Evolutionary conservation across 2,888 invertebrate species (phyloP).

Genomic region (Cryptophagus acutangulus): DNA sequence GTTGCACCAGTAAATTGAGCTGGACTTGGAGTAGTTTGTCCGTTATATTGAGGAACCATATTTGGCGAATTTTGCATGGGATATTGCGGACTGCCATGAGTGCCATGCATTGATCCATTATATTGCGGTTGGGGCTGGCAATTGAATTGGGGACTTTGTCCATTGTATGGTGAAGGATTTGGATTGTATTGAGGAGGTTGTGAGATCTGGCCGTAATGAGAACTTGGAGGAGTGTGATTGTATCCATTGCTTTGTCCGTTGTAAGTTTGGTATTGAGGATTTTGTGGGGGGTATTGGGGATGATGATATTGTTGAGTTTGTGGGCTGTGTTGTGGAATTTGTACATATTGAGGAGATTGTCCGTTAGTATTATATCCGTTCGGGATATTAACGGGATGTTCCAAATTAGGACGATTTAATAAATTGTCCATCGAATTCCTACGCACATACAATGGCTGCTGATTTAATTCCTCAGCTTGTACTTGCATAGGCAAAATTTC

Average conservation of each 20-base stretch:
- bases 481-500: slow-evolving; percentile 6
- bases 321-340: background rate
- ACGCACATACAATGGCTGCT: slow-evolving; percentile 31
- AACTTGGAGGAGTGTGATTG: background rate
- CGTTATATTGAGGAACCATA: slow-evolving; percentile 9
- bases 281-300: slow-evolving; percentile 21
- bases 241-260: slow-evolving; percentile 41
- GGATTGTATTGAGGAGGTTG: slow-evolving; percentile 39
- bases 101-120: slow-evolving; percentile 4
- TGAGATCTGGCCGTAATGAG: slow-evolving; percentile 11
- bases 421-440: slow-evolving; percentile 38
- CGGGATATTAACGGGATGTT: slow-evolving; percentile 10
- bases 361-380: slow-evolving; percentile 1
- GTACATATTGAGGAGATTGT: background rate
- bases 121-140: slow-evolving; percentile 18
- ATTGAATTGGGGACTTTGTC: background rate
- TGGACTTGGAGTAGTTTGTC: slow-evolving; percentile 32
- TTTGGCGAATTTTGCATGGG: slow-evolving; percentile 14
- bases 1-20: slow-evolving; percentile 34
- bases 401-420: slow-evolving; percentile 19
- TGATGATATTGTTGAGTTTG: slow-evolving; percentile 8
- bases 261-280: slow-evolving; percentile 43
- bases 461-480: slow-evolving; percentile 10
- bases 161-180: slow-evolving; percentile 38
- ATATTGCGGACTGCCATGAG: slow-evolving; percentile 10